A percentile compares a stretch with the other conserved stretches of the same genome.
Evolutionary conservation across 2,797 vertebrate species (phyloP).

Genomic region (Dermochelys coriacea): DNA sequence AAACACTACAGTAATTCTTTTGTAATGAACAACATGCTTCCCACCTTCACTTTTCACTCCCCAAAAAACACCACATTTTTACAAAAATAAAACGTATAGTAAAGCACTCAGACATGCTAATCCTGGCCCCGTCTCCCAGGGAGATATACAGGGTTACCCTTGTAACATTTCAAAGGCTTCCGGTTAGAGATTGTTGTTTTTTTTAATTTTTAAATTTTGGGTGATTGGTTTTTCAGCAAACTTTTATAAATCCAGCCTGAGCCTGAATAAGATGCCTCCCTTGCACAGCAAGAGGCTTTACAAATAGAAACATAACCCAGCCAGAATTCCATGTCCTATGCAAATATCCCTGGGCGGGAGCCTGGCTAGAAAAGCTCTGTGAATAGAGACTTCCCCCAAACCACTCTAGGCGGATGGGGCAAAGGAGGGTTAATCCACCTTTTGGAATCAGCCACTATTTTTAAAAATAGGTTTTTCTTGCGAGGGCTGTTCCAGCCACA

Average conservation of each 20-base stretch:
- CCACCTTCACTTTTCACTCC: constrained; percentile 58
- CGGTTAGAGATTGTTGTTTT: constrained; percentile 2
- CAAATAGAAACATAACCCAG: neutral
- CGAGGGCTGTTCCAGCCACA: neutral
- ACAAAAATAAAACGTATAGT: constrained; percentile 73
- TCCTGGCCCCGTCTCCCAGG: constrained; percentile 50
- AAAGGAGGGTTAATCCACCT: neutral
- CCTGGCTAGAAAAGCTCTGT: neutral
- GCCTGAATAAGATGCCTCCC: neutral
- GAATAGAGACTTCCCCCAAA: neutral
- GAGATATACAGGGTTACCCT: constrained; percentile 30
- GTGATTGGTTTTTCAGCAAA: constrained; percentile 6
- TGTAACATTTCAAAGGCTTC: constrained; percentile 39
- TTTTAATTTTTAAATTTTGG: neutral
- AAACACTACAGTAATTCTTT: constrained; percentile 67
- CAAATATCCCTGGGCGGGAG: neutral
- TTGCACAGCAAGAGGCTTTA: rapidly evolving
- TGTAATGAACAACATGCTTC: constrained; percentile 70
- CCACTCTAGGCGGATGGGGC: neutral
- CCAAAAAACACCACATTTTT: constrained; percentile 64
- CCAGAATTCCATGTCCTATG: neutral
- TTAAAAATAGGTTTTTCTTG: neutral
- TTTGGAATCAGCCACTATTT: neutral
- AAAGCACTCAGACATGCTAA: constrained; percentile 70
- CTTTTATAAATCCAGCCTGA: neutral